Conservation (phyloP, 2,113 vertebrate species). For the Lynx canadensis region DNA sequence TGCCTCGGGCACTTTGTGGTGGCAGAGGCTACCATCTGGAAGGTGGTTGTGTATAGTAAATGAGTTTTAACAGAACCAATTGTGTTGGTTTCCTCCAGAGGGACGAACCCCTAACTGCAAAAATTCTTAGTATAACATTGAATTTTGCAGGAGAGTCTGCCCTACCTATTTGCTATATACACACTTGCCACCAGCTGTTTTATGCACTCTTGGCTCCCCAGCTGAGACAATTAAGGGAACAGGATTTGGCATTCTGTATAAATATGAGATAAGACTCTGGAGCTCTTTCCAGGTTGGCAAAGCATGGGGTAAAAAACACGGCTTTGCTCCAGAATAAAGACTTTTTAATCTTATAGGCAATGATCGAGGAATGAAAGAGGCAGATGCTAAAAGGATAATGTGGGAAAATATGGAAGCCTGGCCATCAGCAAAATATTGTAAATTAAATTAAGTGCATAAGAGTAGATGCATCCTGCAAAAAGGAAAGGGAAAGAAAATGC, state of each 20-base stretch:
- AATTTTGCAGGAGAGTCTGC: background rate
- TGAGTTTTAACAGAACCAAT: constrained; percentile 54
- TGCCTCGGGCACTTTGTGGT: constrained; percentile 14
- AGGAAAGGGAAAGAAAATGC: constrained; percentile 56
- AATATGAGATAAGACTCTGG: constrained; percentile 80
- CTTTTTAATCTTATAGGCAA: constrained; percentile 69
- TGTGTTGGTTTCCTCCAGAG: constrained; percentile 55
- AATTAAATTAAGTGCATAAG: constrained; percentile 77
- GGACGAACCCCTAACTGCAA: constrained; percentile 40
- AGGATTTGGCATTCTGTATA: constrained; percentile 78
- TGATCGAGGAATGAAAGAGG: constrained; percentile 66
- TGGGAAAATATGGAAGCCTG: constrained; percentile 64
- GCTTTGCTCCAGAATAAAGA: constrained; percentile 55
- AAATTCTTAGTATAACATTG: constrained; percentile 8
- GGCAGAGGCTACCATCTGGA: constrained; percentile 70
- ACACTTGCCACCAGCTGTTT: constrained; percentile 67
- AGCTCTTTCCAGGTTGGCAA: constrained; percentile 78
- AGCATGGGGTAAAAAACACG: constrained; percentile 66
- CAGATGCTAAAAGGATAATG: constrained; percentile 73
- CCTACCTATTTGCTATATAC: constrained; percentile 48
- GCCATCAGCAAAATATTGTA: constrained; percentile 68
- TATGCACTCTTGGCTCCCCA: constrained; percentile 75
- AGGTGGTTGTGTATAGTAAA: constrained; percentile 48
- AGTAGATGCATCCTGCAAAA: constrained; percentile 73
- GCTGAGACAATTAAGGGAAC: constrained; percentile 84